phyloP scores from a whole-genome alignment of 1,140 invertebrate genomes.

The Pogonomyrmex californicus region DNA sequence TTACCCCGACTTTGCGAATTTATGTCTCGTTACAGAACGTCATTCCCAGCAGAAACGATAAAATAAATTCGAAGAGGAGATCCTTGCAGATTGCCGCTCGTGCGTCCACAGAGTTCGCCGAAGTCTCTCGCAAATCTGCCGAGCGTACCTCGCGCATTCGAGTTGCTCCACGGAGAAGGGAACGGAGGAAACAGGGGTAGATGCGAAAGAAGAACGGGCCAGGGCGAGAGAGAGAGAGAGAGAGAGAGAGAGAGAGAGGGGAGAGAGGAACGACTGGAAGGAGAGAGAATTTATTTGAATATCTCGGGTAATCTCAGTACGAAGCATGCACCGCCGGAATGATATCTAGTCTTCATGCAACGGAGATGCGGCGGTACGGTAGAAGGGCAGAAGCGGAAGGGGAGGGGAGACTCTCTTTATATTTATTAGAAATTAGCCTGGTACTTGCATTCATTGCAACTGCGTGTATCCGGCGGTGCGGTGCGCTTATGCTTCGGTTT shows the following conservation, averaged over 20 bases:
- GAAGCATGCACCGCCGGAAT: constrained; percentile 57
- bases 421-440: constrained; percentile 67
- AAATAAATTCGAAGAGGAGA: constrained; percentile 83
- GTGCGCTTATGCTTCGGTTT: constrained; percentile 52
- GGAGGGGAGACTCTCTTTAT: constrained; percentile 45
- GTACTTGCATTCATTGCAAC: constrained; percentile 59
- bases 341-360: constrained; percentile 60
- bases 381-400: not conserved
- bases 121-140: constrained; percentile 73
- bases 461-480: constrained; percentile 33
- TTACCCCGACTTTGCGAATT: constrained; percentile 83
- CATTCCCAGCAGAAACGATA: constrained; percentile 83
- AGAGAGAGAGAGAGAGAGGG: not conserved
- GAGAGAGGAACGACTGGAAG: constrained; percentile 25
- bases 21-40: constrained; percentile 85
- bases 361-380: constrained; percentile 30
- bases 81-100: constrained; percentile 80
- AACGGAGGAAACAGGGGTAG: constrained; percentile 33
- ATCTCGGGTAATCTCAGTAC: constrained; percentile 72
- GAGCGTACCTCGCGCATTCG: constrained; percentile 62
- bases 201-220: constrained; percentile 5
- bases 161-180: constrained; percentile 24
- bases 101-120: constrained; percentile 70
- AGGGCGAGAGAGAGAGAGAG: not conserved
- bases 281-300: constrained; percentile 73